Percentiles rank a stretch among this genome's conserved stretches.
Evolutionary conservation across 2,797 vertebrate species (phyloP).

Genomic region (Sebastes flavidus): DNA sequence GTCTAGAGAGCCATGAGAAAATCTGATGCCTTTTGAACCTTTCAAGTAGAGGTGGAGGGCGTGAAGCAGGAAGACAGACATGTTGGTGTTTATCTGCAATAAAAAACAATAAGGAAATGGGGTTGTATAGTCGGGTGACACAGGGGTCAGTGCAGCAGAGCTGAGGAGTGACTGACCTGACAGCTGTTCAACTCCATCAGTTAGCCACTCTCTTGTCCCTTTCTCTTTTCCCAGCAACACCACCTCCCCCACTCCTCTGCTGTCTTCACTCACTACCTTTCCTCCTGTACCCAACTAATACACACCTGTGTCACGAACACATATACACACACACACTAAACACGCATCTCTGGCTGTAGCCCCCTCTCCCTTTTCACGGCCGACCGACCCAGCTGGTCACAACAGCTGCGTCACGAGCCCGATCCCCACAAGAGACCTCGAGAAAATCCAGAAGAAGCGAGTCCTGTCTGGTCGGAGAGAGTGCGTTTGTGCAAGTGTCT

Average conservation of each 20-base stretch:
- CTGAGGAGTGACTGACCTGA: slow-evolving; percentile 38
- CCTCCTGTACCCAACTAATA: slow-evolving; percentile 3
- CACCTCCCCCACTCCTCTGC: slow-evolving; percentile 21
- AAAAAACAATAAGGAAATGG: slow-evolving; percentile 43
- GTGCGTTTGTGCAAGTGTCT: slow-evolving; percentile 22
- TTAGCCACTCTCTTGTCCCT: slow-evolving; percentile 39
- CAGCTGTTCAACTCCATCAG: slow-evolving; percentile 66
- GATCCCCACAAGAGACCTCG: slow-evolving; percentile 36
- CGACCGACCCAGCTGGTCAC: slow-evolving; percentile 61
- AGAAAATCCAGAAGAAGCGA: slow-evolving; percentile 51
- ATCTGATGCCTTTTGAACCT: not conserved
- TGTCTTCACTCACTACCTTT: slow-evolving; percentile 40
- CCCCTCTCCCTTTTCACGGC: slow-evolving; percentile 38
- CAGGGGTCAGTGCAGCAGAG: slow-evolving; percentile 47
- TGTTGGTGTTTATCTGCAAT: slow-evolving; percentile 29
- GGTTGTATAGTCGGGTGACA: slow-evolving; percentile 49
- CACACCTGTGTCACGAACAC: slow-evolving; percentile 5
- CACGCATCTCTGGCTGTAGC: not conserved
- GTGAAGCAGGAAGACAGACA: slow-evolving; percentile 15
- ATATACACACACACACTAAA: not conserved
- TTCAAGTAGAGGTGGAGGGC: not conserved
- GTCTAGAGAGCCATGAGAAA: not conserved
- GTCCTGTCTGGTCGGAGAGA: slow-evolving; percentile 46
- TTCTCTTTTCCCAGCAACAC: slow-evolving; percentile 60
- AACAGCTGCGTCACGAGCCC: slow-evolving; percentile 66